Evolutionary conservation across 2,113 vertebrate genomes (phyloP).

Genomic region (Oncorhynchus keta): DNA sequence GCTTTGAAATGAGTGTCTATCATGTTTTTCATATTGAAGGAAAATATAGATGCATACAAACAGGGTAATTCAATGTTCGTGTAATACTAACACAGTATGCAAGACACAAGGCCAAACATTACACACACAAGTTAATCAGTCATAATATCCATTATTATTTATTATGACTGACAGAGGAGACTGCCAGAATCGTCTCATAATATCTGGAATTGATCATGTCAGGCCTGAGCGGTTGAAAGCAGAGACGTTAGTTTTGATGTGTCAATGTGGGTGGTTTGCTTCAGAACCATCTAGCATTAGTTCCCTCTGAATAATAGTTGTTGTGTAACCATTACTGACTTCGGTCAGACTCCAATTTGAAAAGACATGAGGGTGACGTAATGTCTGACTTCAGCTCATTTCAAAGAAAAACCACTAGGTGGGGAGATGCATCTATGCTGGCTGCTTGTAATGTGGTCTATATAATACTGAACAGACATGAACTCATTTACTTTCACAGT

Average conservation of each 20-base stretch:
- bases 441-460: background rate
- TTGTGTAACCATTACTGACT: conserved; percentile 47
- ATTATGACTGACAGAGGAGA: conserved; percentile 44
- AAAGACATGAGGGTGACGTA: conserved; percentile 56
- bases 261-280: conserved; percentile 42
- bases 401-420: conserved; percentile 54
- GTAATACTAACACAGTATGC: too few species aligned
- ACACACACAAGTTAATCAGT: too few species aligned
- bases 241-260: conserved; percentile 16
- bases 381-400: conserved; percentile 60
- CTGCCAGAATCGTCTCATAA: conserved; percentile 34
- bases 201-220: conserved; percentile 40
- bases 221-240: background rate
- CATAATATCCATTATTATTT: conserved; percentile 32
- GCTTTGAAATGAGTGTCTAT: too few species aligned
- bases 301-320: conserved; percentile 24
- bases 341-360: background rate
- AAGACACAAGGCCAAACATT: too few species aligned
- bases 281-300: conserved; percentile 38
- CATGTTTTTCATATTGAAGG: too few species aligned
- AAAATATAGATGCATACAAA: too few species aligned
- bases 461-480: background rate
- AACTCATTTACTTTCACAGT: background rate
- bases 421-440: conserved; percentile 42
- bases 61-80: too few species aligned